Evolutionary conservation across 2,113 vertebrate species (phyloP).

Genomic region (Petrocephalus zakoni): DNA sequence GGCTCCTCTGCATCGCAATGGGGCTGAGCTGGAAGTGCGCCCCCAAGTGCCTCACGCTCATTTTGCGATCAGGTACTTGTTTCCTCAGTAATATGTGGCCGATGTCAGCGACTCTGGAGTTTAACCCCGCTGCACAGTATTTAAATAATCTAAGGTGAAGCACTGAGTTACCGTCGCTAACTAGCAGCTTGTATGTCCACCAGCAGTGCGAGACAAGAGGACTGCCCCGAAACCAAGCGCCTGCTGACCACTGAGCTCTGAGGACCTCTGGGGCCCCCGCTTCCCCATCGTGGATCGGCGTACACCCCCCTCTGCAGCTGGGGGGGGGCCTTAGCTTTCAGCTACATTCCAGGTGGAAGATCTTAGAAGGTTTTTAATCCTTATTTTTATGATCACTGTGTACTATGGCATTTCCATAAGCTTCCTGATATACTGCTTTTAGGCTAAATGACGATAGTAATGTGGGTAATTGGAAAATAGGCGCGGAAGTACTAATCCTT

Average conservation of each 20-base stretch:
- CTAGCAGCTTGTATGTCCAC: not conserved
- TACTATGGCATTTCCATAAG: not conserved
- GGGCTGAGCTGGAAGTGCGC: too few species aligned
- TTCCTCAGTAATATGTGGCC: not conserved
- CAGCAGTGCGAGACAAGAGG: not conserved
- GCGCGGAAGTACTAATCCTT: not conserved
- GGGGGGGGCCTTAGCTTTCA: not conserved
- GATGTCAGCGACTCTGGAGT: not conserved
- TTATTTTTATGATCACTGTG: not conserved
- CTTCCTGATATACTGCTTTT: not conserved
- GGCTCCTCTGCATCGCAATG: not conserved
- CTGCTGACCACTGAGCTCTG: slow-evolving; percentile 11
- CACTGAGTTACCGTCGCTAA: not conserved
- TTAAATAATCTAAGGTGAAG: not conserved
- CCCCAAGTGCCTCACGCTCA: not conserved
- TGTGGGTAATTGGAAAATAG: not conserved
- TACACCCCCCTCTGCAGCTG: not conserved
- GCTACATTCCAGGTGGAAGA: not conserved
- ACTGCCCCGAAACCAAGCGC: not conserved
- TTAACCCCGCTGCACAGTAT: not conserved
- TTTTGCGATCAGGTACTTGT: not conserved
- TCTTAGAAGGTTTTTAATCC: not conserved
- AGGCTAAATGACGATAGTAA: not conserved
- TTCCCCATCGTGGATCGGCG: not conserved
- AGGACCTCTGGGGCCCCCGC: not conserved